Base-by-base conservation (phyloP, 1,140 invertebrate species). In the Stegodyphus dumicola region DNA sequence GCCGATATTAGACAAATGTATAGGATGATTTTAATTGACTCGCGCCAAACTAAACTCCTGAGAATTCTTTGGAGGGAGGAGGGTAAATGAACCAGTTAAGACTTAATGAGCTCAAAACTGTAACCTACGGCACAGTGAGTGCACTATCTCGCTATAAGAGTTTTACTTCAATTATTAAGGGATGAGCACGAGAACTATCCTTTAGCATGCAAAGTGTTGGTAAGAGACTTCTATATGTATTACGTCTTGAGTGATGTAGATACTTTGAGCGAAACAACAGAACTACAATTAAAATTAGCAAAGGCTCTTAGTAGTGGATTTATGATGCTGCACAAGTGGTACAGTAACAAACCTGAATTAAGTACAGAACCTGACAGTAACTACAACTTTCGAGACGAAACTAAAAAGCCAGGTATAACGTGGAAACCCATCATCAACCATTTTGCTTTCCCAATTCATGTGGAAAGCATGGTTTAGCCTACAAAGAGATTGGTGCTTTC, bases 71-170 rank as follows among this genome's bases (percentile, higher is more conserved):
- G 70, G 70, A 73, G 17, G 51, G 51, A 73, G 1, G 11, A 3
- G 13, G 6, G 11, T 51, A 10, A 73, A 51, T 52, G 70, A 73
- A 51, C 70, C 11, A 6, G 51, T 49, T 10, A 73, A 73, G 49
- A 17, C 17, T 49, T 73, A n/a, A 73, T 51, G 6, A 52, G 1
- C 70, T 73, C 11, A 15, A 13, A 49, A 6, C 70, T 48, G 70
- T 73, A 0, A 90, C 89, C 0, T 91, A 90, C 88, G 90, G 91
- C 3, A 87, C 88, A n/a, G 85, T 83, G 49, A 87, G 87, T 9
- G 88, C 89, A 5, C 88, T 90, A 87, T 83, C 76, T 89, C 6
- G 89, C 90, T 0, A 87, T 89, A 2, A 77, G 90, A 10, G 77
- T 77, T 2, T 65, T 91, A 7, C 67, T 77, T 15, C 89, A 90